Evolutionary conservation across 2,113 vertebrate genomes (phyloP).

Genomic region (Oxyura jamaicensis): DNA sequence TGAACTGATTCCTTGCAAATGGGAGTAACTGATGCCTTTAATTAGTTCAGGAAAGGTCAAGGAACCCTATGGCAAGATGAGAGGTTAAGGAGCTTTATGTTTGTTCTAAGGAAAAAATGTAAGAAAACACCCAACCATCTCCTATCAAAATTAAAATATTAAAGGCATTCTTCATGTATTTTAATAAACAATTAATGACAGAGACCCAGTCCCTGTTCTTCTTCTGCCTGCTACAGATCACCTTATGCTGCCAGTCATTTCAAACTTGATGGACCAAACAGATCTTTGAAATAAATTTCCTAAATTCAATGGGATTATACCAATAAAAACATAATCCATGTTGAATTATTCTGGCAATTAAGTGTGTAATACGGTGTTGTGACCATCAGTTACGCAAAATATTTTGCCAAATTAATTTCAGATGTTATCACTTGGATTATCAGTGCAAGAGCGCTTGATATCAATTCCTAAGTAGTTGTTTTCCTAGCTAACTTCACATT

Average conservation of each 20-base stretch:
- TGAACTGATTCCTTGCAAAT: neutral
- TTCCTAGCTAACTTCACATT: neutral
- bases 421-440: neutral
- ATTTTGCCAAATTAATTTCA: neutral
- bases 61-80: neutral
- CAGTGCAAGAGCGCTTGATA: neutral
- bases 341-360: neutral
- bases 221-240: neutral
- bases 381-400: neutral
- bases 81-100: neutral
- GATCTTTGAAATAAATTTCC: neutral
- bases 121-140: neutral
- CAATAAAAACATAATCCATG: neutral
- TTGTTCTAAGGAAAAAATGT: neutral
- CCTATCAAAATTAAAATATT: neutral
- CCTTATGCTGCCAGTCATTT: neutral
- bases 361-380: neutral
- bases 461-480: neutral
- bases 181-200: neutral
- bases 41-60: neutral
- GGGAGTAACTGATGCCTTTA: neutral
- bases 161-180: neutral
- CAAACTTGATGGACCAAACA: neutral
- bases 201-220: neutral
- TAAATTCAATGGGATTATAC: neutral